Base-by-base conservation (phyloP, 2,797 vertebrate genomes). In the Pogoniulus pusillus region DNA sequence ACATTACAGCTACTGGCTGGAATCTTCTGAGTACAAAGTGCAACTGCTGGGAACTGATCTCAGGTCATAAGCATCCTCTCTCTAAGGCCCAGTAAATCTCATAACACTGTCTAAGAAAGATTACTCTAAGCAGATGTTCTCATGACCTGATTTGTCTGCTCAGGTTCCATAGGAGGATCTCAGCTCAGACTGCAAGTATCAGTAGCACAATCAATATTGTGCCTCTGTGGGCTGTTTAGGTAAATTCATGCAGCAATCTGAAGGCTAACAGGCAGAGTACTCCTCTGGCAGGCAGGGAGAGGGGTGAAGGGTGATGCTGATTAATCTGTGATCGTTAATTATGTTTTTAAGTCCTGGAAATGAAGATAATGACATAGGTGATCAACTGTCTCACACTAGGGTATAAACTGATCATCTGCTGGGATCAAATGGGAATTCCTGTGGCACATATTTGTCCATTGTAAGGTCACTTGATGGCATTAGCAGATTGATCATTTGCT, bases 401-500 rank as follows among this genome's bases (percentile, higher is more conserved):
- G 32, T 66, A 75, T 45, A 87, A 94, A 88, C 69, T 55, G 81
- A 92, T 92, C 78, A 82, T 91, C 87, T 77, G 37, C 72, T 77
- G 55, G 75, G 70, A 87, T 87, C 92, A 91, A 89, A 95, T 65
- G 12, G 76, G 53, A 89, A 94, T 88, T 88, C 78, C 78, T 90
- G 60, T 89, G 94, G 88, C 29, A 81, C 39, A 71, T 35, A 77
- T 89, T 94, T 75, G 78, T 82, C 83, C 66, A 69, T 63, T 88
- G 41, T 85, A 57, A 90, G 92, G 73, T 74, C 70, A 69, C 66
- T 94, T 60, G 63, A 88, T 88, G 70, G 59, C 34, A 91, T 93
- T 95, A 94, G 59, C 43, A 85, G 72, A 93, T 63, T 72, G 87
- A 93, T 91, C 27, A 82, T 80, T 86, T 91, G 90, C 65, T 69